Percentiles rank a stretch among this genome's conserved stretches.
phyloP scores from a whole-genome alignment of 2,888 invertebrate species.

The Pecten maximus region DNA sequence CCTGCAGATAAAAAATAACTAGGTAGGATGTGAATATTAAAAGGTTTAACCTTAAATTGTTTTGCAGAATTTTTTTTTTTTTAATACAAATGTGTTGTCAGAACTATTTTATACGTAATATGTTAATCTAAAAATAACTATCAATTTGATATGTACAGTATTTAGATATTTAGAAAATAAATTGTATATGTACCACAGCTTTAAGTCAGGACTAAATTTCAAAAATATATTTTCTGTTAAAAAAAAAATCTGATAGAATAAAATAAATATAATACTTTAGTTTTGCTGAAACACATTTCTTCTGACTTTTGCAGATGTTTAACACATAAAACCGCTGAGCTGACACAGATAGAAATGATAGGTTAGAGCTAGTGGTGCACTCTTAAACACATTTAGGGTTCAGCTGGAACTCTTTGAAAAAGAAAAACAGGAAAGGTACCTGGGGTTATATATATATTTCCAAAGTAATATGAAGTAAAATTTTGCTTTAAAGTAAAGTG shows the following conservation, averaged over 20 bases:
- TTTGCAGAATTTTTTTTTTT: too few species aligned
- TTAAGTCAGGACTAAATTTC: neutral
- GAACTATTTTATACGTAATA: too few species aligned
- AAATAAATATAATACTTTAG: neutral
- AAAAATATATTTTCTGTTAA: neutral
- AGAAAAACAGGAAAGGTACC: conserved; percentile 15
- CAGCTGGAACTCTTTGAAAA: neutral
- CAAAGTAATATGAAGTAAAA: neutral
- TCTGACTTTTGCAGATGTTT: neutral
- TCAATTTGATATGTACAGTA: neutral
- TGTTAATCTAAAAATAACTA: neutral
- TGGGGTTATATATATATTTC: neutral
- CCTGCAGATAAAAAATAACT: too few species aligned
- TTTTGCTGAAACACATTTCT: neutral
- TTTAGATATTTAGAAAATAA: neutral
- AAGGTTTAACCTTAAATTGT: too few species aligned
- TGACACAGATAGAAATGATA: neutral
- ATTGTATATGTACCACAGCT: neutral
- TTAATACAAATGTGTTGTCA: too few species aligned
- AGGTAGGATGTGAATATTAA: too few species aligned
- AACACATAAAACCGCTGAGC: neutral
- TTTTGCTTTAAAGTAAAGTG: neutral
- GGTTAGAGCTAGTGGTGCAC: neutral
- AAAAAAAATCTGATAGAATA: neutral
- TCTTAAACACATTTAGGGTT: neutral